Evolutionary conservation across 2,888 invertebrate species (phyloP).

Genomic region (Ormyrus thymus): DNA sequence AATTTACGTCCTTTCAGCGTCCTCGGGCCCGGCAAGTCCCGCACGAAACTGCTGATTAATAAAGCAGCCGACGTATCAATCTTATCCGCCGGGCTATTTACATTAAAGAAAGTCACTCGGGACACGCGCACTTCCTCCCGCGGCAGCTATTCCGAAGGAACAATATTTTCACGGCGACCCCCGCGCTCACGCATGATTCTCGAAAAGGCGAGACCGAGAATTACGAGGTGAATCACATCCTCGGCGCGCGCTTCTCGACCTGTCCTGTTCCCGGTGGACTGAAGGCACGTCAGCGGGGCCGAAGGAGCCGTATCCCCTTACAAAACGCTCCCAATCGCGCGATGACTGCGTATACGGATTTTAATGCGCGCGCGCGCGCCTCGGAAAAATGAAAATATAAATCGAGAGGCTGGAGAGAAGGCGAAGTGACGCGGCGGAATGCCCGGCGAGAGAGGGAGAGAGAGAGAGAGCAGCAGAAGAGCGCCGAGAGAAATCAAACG

Average conservation of each 20-base stretch:
- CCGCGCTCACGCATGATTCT: conserved; percentile 26
- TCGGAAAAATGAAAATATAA: conserved; percentile 55
- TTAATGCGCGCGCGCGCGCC: conserved; percentile 7
- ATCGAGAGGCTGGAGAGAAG: conserved; percentile 22
- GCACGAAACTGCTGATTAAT: conserved; percentile 48
- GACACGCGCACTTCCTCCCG: background rate
- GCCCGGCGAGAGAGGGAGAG: background rate
- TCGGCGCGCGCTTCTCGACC: background rate
- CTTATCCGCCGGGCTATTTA: conserved; percentile 18
- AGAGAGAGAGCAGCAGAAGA: background rate
- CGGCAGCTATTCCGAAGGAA: conserved; percentile 33
- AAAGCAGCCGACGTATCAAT: conserved; percentile 44
- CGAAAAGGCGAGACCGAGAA: conserved; percentile 11
- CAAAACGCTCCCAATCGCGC: conserved; percentile 51
- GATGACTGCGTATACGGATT: conserved; percentile 21
- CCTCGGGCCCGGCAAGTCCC: background rate
- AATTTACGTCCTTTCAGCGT: conserved; percentile 35
- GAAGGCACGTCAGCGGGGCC: background rate
- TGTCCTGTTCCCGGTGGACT: conserved; percentile 1
- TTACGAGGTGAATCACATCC: too few relatives aligned
- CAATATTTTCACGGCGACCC: conserved; percentile 49
- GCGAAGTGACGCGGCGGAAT: conserved; percentile 38
- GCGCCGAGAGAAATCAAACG: background rate
- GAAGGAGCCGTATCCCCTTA: conserved; percentile 54
- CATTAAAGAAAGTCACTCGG: conserved; percentile 40